Conservation (phyloP, 2,113 vertebrate species). For the Indri indri region DNA sequence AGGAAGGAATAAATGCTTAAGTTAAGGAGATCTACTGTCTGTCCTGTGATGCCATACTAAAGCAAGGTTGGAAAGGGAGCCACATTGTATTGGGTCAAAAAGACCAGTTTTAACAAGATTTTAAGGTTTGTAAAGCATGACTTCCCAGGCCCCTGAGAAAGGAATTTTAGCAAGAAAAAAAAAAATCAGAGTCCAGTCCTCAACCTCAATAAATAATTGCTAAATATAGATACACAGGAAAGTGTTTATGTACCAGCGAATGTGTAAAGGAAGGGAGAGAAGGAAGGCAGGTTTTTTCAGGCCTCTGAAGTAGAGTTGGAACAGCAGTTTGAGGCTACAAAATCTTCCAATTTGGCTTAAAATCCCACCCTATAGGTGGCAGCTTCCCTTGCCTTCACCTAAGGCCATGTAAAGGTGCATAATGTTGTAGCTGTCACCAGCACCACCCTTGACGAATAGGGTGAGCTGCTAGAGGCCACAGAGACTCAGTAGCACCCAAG, state of each 20-base stretch:
- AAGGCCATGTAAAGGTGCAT: constrained; percentile 1
- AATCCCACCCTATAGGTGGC: neutral
- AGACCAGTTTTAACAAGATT: too few species aligned
- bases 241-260: neutral
- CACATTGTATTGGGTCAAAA: too few species aligned
- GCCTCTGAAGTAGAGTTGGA: neutral
- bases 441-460: neutral
- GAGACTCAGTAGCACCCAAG: constrained; percentile 18
- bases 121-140: too few species aligned
- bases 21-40: too few species aligned
- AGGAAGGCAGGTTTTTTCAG: neutral
- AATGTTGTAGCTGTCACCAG: neutral
- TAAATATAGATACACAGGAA: neutral
- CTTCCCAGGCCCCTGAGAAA: too few species aligned
- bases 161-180: too few species aligned
- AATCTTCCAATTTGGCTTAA: neutral
- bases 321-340: neutral
- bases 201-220: neutral
- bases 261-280: neutral
- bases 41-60: too few species aligned
- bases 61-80: too few species aligned
- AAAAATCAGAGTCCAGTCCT: neutral
- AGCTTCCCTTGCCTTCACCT: neutral
- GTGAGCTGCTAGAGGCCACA: neutral
- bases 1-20: too few species aligned